These are phyloP conservation scores for Delphinapterus leucas DNA, from an alignment of 2,113 vertebrate species.

Conservation along the genomic window DNA sequence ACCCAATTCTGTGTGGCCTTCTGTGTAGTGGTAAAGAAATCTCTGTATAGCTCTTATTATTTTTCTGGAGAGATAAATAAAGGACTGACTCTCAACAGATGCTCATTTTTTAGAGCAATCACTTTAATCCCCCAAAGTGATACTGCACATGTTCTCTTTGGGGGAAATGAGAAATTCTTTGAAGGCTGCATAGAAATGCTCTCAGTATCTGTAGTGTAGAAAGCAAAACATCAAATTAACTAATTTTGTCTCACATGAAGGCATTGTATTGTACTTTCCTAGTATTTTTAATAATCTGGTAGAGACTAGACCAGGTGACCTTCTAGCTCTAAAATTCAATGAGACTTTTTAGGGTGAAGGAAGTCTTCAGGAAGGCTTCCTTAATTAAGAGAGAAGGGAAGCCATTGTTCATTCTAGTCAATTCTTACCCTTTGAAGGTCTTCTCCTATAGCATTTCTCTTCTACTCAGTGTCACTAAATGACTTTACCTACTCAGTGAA, in stretches of 20 bases:
- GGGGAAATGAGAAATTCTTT: background rate
- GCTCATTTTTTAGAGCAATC: background rate
- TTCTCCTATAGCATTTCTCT: background rate
- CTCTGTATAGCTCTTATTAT: background rate
- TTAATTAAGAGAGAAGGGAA: background rate
- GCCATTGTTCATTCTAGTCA: background rate
- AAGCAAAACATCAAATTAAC: background rate
- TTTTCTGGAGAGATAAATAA: background rate
- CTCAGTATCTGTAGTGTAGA: background rate
- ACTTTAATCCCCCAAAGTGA: background rate
- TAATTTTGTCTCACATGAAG: background rate
- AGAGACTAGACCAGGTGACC: background rate
- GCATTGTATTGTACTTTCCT: background rate
- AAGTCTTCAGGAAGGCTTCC: background rate
- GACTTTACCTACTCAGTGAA: background rate
- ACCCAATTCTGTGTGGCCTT: conserved; percentile 76
- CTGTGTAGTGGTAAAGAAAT: conserved; percentile 79
- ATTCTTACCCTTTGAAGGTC: background rate
- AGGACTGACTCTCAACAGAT: background rate
- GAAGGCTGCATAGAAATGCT: background rate
- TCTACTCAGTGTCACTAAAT: background rate
- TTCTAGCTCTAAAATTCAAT: background rate
- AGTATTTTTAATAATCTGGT: background rate
- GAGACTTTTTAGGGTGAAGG: background rate
- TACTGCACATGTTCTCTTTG: background rate